phyloP scores from a whole-genome alignment of 2,888 invertebrate species.

The Micoletzkya japonica region DNA sequence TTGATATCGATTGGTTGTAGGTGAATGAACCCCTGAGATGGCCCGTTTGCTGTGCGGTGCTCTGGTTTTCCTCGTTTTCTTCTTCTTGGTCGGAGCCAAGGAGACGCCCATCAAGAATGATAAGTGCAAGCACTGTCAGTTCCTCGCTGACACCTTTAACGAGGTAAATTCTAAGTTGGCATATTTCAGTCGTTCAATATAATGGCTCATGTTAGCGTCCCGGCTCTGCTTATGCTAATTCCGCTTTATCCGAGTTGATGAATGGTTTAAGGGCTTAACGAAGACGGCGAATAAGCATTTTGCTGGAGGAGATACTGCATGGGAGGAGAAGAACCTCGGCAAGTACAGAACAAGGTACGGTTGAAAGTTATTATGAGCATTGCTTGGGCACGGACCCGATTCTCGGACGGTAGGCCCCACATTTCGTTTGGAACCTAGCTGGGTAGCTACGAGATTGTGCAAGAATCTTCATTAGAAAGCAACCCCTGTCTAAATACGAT shows the following conservation, averaged over 20 bases:
- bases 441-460: too few species aligned
- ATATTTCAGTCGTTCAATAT: too few species aligned
- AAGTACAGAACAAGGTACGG: slow-evolving; percentile 76
- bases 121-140: slow-evolving; percentile 50
- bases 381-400: too few species aligned
- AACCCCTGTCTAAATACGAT: too few species aligned
- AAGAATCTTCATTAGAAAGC: too few species aligned
- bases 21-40: background rate
- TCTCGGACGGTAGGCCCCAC: too few species aligned
- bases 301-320: slow-evolving; percentile 89
- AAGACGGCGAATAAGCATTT: slow-evolving; percentile 83
- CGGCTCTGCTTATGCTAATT: too few species aligned
- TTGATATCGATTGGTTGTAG: background rate
- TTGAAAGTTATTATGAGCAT: too few species aligned
- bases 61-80: background rate
- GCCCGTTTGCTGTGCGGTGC: too few species aligned
- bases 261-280: slow-evolving; percentile 74
- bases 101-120: slow-evolving; percentile 40
- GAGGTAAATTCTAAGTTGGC: slow-evolving; percentile 32
- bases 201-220: too few species aligned
- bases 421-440: too few species aligned
- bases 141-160: slow-evolving; percentile 53
- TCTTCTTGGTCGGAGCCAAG: slow-evolving; percentile 4
- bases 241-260: background rate
- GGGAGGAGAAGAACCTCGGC: slow-evolving; percentile 83